Base-by-base conservation (phyloP, 2,797 vertebrate species). In the Oreonectes daqikongensis region DNA sequence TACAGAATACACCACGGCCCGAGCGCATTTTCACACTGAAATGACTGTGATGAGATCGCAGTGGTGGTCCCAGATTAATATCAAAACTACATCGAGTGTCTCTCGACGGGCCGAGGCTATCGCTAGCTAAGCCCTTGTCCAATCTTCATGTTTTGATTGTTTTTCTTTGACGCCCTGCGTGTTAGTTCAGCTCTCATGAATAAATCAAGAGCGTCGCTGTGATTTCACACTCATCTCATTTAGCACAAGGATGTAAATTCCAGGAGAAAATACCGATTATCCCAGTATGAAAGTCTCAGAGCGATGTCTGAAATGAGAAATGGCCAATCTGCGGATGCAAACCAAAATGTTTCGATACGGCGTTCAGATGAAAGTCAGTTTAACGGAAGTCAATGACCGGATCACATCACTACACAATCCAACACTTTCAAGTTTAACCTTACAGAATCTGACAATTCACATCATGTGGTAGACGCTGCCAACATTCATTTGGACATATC, bases 121-220 rank as follows among this genome's bases (percentile, higher is more conserved):
- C 52, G 64, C 46, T 48, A 50, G 64, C 74, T 22, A 28, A 76
- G 74, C 28, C 14, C 20, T 18, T 38, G 63, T 73, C 63, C 65
- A 63, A 66, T 63, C 38, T 57, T 48, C 11, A 24, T 55, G 52
- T 57, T 70, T 30, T 74, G 71, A 79, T 69, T 72, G 65, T 40
- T 69, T 42, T 70, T 52, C 22, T 63, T 63, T 81, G 67, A 75
- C 65, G 65, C 70, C 5, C 57, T 35, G 46, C 38, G 38, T 72
- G 68, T 46, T 74, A 46, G 60, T n/a, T 64, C 22, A 59, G 50
- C 53, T 50, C 52, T 69, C 75, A 81, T 81, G 80, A 78, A 81
- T 77, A 76, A 76, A 42, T 18, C 63, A 55, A 35, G 15, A 57
- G 24, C 9, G 2, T 1, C 18, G 46, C 50, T 26, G n/a, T 63